A percentile compares a stretch with the other conserved stretches of the same genome.
Conservation (phyloP, 2,797 vertebrate species). For the Peromyscus melanophrys region DNA sequence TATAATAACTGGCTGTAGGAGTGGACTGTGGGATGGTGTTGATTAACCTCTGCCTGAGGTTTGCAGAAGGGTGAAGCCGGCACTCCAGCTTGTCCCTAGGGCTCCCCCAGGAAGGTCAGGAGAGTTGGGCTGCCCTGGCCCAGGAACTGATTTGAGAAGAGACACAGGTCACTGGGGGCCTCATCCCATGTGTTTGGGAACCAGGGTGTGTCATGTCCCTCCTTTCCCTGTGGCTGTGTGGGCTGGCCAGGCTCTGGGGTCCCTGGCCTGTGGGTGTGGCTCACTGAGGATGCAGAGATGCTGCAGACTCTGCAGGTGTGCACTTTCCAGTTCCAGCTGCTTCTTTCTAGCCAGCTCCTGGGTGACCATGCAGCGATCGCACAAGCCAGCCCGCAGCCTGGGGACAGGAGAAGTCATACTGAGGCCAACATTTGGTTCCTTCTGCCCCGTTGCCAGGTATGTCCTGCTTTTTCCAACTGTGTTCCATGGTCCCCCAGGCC, state of each 20-base stretch:
- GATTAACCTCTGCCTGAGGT: rapidly evolving
- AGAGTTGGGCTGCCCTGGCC: too few species aligned
- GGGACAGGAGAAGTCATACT: neutral
- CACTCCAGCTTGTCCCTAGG: too few species aligned
- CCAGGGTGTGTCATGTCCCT: neutral
- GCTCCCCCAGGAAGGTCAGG: neutral
- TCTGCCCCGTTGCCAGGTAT: rapidly evolving
- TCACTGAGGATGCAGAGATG: conserved; percentile 95
- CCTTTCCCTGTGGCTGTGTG: neutral
- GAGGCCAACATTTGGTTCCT: neutral
- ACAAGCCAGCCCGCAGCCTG: conserved; percentile 96
- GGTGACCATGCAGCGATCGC: conserved; percentile 97
- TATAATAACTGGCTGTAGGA: too few species aligned
- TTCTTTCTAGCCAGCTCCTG: conserved; percentile 96
- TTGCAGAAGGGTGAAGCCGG: neutral
- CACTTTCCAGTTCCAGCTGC: conserved; percentile 94
- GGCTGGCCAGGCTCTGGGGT: neutral
- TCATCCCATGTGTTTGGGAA: neutral
- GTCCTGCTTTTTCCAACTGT: neutral
- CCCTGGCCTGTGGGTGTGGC: neutral
- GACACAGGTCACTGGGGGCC: rapidly evolving
- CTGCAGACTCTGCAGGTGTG: conserved; percentile 95
- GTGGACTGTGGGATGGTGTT: rapidly evolving
- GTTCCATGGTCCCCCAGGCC: neutral
- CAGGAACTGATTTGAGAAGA: neutral